A percentile compares a stretch with the other conserved stretches of the same genome.
phyloP scores from a whole-genome alignment of 2,888 invertebrate genomes.

The Pollenia amentaria region DNA sequence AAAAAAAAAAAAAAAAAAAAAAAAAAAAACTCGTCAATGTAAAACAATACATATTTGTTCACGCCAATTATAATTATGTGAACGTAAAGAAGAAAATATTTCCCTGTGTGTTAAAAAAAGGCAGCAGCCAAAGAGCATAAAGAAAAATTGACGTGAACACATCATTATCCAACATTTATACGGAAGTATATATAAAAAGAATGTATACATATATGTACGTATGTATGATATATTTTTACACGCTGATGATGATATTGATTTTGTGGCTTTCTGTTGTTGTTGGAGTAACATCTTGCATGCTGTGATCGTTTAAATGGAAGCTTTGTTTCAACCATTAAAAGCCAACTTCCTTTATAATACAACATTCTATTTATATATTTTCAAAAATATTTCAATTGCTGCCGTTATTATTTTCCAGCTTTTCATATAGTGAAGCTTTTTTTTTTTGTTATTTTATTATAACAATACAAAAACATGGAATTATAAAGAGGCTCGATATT shows the following conservation, averaged over 20 bases:
- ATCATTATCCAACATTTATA: constrained; percentile 41
- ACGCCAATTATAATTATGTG: constrained; percentile 40
- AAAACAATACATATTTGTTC: constrained; percentile 27
- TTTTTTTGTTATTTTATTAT: neutral
- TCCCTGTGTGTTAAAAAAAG: neutral
- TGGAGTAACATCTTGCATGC: neutral
- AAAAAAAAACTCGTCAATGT: neutral
- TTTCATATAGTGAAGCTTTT: neutral
- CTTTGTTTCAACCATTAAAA: neutral
- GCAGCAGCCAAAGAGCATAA: neutral
- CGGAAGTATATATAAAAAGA: neutral
- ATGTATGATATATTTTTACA: neutral
- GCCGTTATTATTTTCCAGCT: neutral
- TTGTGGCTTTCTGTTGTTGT: neutral
- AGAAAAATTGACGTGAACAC: constrained; percentile 24
- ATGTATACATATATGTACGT: no score
- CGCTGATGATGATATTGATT: neutral
- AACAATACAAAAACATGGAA: neutral
- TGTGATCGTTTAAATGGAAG: neutral
- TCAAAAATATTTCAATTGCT: neutral
- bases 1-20: neutral
- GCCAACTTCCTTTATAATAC: neutral
- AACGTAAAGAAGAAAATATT: neutral
- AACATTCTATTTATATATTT: no score
- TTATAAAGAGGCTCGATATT: neutral